phyloP scores from a whole-genome alignment of 2,888 invertebrate genomes.

The Melieria picta region DNA sequence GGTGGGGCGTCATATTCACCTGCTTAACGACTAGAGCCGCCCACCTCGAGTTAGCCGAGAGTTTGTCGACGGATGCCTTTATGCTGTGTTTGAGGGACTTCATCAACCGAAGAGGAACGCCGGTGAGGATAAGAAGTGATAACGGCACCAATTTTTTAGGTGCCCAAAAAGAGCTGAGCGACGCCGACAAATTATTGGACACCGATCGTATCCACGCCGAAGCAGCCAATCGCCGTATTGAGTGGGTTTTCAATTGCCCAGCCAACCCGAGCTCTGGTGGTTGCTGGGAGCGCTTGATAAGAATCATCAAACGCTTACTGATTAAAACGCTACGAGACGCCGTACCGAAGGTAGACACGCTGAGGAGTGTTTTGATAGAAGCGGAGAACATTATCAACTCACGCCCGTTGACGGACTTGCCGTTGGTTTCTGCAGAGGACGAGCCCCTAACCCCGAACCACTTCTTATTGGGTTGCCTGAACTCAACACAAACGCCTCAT shows the following conservation, averaged over 20 bases:
- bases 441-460: slow-evolving; percentile 6
- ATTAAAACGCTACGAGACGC: not conserved
- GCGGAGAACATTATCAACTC: not conserved
- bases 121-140: slow-evolving; percentile 33
- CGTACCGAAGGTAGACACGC: not conserved
- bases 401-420: not conserved
- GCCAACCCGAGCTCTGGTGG: slow-evolving; percentile 7
- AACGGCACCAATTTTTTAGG: slow-evolving; percentile 41
- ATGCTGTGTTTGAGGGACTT: slow-evolving; percentile 39
- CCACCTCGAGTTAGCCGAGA: slow-evolving; percentile 31
- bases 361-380: slow-evolving; percentile 5
- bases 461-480: not conserved
- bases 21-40: slow-evolving; percentile 22
- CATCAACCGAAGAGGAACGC: slow-evolving; percentile 37
- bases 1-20: slow-evolving; percentile 34
- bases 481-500: slow-evolving; percentile 1
- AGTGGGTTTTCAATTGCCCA: not conserved
- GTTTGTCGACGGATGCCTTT: slow-evolving; percentile 36
- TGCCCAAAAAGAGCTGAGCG: not conserved
- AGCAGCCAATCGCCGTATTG: no score
- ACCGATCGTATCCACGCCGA: no score
- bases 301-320: not conserved
- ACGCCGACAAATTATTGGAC: not conserved
- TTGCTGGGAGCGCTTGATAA: slow-evolving; percentile 9
- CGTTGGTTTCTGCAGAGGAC: not conserved